These are phyloP conservation scores for Callocephalon fimbriatum DNA, from an alignment of 2,113 vertebrate genomes.

Conservation along the genomic window DNA sequence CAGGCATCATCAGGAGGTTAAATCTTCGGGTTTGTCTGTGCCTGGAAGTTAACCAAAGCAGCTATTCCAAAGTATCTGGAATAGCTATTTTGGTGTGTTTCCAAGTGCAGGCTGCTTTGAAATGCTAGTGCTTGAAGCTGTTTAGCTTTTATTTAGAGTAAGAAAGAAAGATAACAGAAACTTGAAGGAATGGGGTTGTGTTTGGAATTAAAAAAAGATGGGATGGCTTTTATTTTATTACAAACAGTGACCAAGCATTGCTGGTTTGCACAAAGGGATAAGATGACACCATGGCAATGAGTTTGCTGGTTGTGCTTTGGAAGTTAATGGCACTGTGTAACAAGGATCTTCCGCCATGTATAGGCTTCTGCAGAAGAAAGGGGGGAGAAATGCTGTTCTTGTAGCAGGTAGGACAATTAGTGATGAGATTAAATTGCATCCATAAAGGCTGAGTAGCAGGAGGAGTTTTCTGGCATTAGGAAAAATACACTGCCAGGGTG, in stretches of 20 bases:
- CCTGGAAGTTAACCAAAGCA: constrained; percentile 41
- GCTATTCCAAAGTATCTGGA: neutral
- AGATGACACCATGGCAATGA: neutral
- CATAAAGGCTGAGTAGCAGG: neutral
- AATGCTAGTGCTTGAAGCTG: constrained; percentile 21
- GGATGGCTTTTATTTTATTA: neutral
- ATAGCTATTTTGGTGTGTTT: constrained; percentile 28
- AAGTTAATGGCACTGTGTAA: neutral
- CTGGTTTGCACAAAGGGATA: neutral
- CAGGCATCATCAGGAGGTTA: constrained; percentile 22
- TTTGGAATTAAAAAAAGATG: neutral
- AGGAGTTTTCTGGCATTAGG: neutral
- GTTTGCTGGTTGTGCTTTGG: neutral
- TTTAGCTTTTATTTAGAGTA: constrained; percentile 23
- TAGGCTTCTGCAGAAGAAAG: neutral
- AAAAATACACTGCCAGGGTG: neutral
- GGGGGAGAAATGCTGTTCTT: neutral
- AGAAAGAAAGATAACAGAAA: constrained; percentile 4
- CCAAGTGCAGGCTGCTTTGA: constrained; percentile 48
- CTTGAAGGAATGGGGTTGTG: neutral
- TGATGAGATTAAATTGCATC: neutral
- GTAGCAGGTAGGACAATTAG: neutral
- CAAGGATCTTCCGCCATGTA: fast-evolving
- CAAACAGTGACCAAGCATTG: neutral
- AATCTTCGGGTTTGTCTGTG: constrained; percentile 12